Evolutionary conservation across 2,113 vertebrate genomes (phyloP), one percentile per base, ranked within the genome.

Genomic region (Patagioenas fasciata): DNA sequence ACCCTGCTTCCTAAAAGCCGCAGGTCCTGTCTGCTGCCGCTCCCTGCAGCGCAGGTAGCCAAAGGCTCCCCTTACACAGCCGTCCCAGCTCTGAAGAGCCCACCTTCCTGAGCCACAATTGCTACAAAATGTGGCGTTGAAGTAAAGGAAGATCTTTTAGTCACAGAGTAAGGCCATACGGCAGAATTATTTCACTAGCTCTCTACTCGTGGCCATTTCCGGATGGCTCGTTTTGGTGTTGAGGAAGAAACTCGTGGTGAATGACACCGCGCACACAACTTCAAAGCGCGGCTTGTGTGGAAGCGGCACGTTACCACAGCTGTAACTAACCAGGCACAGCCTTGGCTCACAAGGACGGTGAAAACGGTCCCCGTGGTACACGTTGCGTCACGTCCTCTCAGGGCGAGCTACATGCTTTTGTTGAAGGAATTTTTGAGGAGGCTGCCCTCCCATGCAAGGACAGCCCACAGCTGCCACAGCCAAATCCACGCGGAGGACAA

Each of bases 201-300:
- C 26, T 75, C 50, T 26, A 12, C 26, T 69, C 36, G 23, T 44
- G 8, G 70, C 24, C 9, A n/a, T 85, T 65, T 28, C 54, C 3
- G 2, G 47, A 48, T 44, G 57, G n/a, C 29, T 57, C 20, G 18
- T 24, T 66, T 48, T 44, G 29, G 31, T 70, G 81, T 38, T 51
- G 42, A 34, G 56, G 60, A 92, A 28, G 50, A 62, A 16, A 28
- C 2, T 44, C 5, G 3, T 69, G 60, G n/a, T 4, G 32, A 89
- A 26, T 25, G 50, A 74, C 24, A 62, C 26, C 7, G 17, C 67
- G 51, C 40, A 74, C 36, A 40, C 24, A 23, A 58, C 58, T 47
- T 64, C 1, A 0, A 53, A 77, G 38, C 1, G 7, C 58, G 25
- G 38, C 28, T 60, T 1, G 6, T 0, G 8, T 29, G 48, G 28